Percentiles rank a stretch among this genome's conserved stretches.
phyloP scores from a whole-genome alignment of 2,888 invertebrate species.

The Anorthoa munda region DNA sequence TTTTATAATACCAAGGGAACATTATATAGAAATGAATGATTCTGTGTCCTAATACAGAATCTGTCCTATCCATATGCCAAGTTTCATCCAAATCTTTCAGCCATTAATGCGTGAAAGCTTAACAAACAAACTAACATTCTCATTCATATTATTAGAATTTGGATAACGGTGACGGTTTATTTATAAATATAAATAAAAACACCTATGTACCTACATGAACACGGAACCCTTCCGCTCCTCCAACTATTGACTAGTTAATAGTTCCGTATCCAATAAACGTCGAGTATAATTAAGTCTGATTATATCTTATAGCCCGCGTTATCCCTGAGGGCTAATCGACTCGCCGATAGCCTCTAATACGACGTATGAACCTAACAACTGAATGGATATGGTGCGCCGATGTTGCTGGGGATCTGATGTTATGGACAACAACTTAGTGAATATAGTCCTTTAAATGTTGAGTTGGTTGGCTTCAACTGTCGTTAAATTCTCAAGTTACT shows the following conservation, averaged over 20 bases:
- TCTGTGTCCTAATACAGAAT: too few species aligned
- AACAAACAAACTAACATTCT: background rate
- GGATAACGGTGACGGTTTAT: too few species aligned
- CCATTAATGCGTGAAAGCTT: too few species aligned
- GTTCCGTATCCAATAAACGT: slow-evolving; percentile 41
- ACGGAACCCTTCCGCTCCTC: background rate
- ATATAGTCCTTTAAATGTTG: background rate
- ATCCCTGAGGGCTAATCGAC: slow-evolving; percentile 64
- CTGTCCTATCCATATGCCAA: too few species aligned
- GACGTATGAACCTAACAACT: slow-evolving; percentile 18
- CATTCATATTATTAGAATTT: too few species aligned
- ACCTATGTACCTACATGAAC: background rate
- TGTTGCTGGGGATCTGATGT: slow-evolving; percentile 28
- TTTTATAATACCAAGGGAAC: too few species aligned
- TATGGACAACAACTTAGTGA: background rate
- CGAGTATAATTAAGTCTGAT: slow-evolving; percentile 51
- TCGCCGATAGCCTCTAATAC: slow-evolving; percentile 50
- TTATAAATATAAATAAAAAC: too few species aligned
- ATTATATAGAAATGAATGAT: too few species aligned
- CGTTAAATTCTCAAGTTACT: background rate
- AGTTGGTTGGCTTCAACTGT: background rate
- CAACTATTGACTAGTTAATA: background rate
- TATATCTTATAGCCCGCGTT: slow-evolving; percentile 44
- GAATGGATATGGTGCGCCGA: background rate
- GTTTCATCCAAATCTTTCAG: too few species aligned